Evolutionary conservation across 2,888 invertebrate species (phyloP), one percentile per base, ranked within the genome.

Genomic region (Mythimna lalbum): DNA sequence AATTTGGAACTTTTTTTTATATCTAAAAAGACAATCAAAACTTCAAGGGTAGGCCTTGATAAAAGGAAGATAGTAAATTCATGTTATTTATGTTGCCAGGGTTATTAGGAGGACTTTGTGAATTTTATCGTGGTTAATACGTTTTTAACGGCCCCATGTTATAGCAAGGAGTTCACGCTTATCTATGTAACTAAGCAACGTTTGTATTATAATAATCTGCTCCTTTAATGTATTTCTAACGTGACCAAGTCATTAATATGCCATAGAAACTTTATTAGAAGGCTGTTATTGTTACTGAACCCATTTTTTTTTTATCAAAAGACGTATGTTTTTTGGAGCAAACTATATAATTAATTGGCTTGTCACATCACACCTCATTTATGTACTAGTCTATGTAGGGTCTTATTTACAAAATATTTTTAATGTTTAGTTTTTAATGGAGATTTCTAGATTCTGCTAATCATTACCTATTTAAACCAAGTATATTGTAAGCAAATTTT

Each of bases 171-270:
- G 12, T 69, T 63, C n/a, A 60, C 43, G 53, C 49, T n/a, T 63
- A 27, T 19, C 12, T 4, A 27, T 55, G 19, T 27, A 56, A 43
- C 39, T 31, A 12, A 19, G 27, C 39, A 31, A 65, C 47, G 27
- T 65, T 49, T 31, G 19, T 49, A 62, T 53, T 49, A 62, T 17
- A 33, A 61, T 52, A 47, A 62, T 12, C 39, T 53, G 6, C 23
- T 43, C 4, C 17, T 23, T 31, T 10, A 33, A 69, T 69, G 23
- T 56, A 14, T 43, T 50, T 19, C 6, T 52, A 57, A 36, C 63
- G 50, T 78, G 66, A 72, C 50, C 12, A 23, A 23, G 0, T 55
- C 50, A 55, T 60, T 60, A 60, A 60, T 73, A 72, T n/a, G 21
- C 27, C 2, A 43, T 12, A 62, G 52, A 57, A 17, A 56, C 39